phyloP scores from a whole-genome alignment of 2,888 invertebrate species.

The Drosophila nr. fundita region DNA sequence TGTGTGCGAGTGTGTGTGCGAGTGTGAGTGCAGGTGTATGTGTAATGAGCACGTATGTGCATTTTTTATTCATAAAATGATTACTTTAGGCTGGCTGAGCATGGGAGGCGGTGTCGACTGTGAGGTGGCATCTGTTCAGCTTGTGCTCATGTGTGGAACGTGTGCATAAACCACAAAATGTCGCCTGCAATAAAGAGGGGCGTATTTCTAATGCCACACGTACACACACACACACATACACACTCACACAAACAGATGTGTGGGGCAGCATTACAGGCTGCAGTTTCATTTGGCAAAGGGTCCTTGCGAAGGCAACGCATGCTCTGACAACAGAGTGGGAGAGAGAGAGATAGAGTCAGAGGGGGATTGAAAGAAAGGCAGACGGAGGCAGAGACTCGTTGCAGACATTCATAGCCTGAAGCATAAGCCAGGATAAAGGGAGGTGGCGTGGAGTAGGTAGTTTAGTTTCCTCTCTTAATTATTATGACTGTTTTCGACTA shows the following conservation, averaged over 20 bases:
- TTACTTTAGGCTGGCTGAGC: conserved; percentile 74
- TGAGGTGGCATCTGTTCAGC: conserved; percentile 44
- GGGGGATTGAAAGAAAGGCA: neutral
- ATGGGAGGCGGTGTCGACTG: neutral
- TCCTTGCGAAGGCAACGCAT: conserved; percentile 42
- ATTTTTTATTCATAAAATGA: conserved; percentile 83
- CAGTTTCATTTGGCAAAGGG: conserved; percentile 73
- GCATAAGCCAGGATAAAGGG: conserved; percentile 10
- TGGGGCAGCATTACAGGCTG: conserved; percentile 46
- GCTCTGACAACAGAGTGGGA: conserved; percentile 26
- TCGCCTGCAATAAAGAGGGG: conserved; percentile 72
- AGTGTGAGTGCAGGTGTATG: conserved; percentile 15
- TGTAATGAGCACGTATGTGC: conserved; percentile 62
- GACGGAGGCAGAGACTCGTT: neutral
- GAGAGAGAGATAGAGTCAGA: conserved; percentile 9
- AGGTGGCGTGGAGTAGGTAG: neutral
- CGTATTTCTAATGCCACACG: conserved; percentile 70
- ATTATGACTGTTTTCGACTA: conserved; percentile 54
- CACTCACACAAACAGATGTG: conserved; percentile 2
- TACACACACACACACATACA: conserved; percentile 10
- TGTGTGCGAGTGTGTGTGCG: conserved; percentile 5
- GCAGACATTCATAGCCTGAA: conserved; percentile 26
- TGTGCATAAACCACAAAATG: conserved; percentile 79
- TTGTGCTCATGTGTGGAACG: conserved; percentile 57
- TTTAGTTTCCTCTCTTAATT: conserved; percentile 43